Percentiles rank a stretch among this genome's conserved stretches.
phyloP scores from a whole-genome alignment of 2,888 invertebrate species.

The Gortyna flavago region DNA sequence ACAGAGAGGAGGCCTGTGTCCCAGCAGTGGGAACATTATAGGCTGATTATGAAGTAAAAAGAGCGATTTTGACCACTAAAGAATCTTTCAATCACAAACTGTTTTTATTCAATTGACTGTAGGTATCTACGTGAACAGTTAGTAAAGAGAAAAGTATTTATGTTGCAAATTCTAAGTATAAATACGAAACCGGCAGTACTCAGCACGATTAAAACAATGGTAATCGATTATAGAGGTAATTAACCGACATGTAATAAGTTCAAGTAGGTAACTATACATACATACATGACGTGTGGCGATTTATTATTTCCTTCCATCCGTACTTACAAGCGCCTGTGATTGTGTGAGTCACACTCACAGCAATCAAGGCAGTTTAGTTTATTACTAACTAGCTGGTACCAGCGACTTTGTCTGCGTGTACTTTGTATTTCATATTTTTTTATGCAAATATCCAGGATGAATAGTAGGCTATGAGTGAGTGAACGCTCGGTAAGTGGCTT shows the following conservation, averaged over 20 bases:
- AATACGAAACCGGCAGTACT: slow-evolving; percentile 26
- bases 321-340: slow-evolving; percentile 3
- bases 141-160: slow-evolving; percentile 10
- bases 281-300: slow-evolving; percentile 16
- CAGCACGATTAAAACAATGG: slow-evolving; percentile 45
- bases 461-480: not conserved
- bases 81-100: not conserved
- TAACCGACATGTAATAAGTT: slow-evolving; percentile 51
- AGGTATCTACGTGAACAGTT: not conserved
- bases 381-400: not conserved
- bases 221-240: slow-evolving; percentile 59
- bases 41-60: no score
- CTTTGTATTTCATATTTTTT: not conserved
- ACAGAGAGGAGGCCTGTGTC: no score
- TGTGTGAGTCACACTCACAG: slow-evolving; percentile 34
- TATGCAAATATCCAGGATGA: not conserved
- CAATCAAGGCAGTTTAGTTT: slow-evolving; percentile 2
- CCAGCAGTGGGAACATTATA: no score
- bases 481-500: not conserved
- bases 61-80: not conserved
- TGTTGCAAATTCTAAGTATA: slow-evolving; percentile 32
- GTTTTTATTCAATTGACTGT: not conserved
- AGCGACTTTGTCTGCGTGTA: not conserved
- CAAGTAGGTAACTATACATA: slow-evolving; percentile 35
- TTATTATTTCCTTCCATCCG: slow-evolving; percentile 43